These are phyloP conservation scores for Ethmia dodecea DNA, from an alignment of 2,888 invertebrate species.

Conservation along the genomic window DNA sequence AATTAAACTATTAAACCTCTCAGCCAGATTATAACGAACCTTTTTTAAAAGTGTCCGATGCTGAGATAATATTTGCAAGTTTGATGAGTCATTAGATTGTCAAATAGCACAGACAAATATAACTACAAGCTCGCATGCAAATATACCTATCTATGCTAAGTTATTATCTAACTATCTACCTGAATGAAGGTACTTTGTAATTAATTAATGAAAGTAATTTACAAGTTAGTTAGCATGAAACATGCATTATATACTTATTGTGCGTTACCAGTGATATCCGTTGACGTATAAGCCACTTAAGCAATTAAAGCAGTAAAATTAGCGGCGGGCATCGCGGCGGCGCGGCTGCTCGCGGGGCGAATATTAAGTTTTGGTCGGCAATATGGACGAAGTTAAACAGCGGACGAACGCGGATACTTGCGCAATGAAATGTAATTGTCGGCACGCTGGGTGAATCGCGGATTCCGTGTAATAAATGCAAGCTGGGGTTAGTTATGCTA, in stretches of 20 bases:
- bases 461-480: conserved; percentile 28
- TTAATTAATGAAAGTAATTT: not conserved
- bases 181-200: no score
- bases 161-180: not conserved
- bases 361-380: conserved; percentile 30
- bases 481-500: conserved; percentile 6
- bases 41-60: no score
- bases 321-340: conserved; percentile 21
- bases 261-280: not conserved
- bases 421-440: conserved; percentile 44
- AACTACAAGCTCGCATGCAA: not conserved
- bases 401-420: conserved; percentile 37
- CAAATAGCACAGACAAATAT: not conserved
- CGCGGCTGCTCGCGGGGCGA: conserved; percentile 28
- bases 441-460: conserved; percentile 43
- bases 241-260: not conserved
- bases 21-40: no score
- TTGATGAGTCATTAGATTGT: no score
- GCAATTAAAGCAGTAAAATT: conserved; percentile 46
- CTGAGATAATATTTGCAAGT: no score
- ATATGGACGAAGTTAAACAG: conserved; percentile 16
- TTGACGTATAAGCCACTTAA: conserved; percentile 32
- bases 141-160: not conserved
- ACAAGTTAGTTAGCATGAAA: not conserved
- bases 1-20: no score